Evolutionary conservation across 2,797 vertebrate species (phyloP).

Genomic region (Pipistrellus kuhlii): DNA sequence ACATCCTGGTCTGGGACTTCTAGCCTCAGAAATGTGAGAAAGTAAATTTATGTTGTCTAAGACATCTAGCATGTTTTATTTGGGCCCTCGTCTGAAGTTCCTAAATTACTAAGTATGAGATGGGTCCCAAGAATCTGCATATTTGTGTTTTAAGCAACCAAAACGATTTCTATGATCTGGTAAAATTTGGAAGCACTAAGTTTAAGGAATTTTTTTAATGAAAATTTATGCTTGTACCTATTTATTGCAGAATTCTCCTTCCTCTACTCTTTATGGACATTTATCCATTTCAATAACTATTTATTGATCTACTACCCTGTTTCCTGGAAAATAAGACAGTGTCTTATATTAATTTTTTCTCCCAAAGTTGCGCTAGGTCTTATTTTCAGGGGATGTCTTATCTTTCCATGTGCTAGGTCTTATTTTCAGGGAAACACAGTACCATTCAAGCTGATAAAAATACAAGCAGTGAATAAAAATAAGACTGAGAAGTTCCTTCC

Average conservation of each 20-base stretch:
- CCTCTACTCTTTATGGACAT: neutral
- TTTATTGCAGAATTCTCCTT: neutral
- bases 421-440: too few relatives aligned
- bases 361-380: too few relatives aligned
- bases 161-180: neutral
- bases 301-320: neutral
- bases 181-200: neutral
- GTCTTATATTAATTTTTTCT: too few relatives aligned
- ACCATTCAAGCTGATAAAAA: neutral
- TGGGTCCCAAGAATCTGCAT: neutral
- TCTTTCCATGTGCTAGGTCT: too few relatives aligned
- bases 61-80: neutral
- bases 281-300: neutral
- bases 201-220: neutral
- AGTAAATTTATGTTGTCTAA: neutral
- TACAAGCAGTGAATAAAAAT: neutral
- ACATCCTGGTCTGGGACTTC: neutral
- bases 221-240: neutral
- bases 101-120: neutral
- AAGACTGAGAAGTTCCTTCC: neutral
- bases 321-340: too few relatives aligned
- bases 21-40: neutral
- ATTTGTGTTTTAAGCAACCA: neutral
- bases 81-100: neutral
- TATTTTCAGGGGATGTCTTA: too few relatives aligned